Evolutionary conservation across 2,888 invertebrate genomes (phyloP).

Genomic region (Clunio marinus): DNA sequence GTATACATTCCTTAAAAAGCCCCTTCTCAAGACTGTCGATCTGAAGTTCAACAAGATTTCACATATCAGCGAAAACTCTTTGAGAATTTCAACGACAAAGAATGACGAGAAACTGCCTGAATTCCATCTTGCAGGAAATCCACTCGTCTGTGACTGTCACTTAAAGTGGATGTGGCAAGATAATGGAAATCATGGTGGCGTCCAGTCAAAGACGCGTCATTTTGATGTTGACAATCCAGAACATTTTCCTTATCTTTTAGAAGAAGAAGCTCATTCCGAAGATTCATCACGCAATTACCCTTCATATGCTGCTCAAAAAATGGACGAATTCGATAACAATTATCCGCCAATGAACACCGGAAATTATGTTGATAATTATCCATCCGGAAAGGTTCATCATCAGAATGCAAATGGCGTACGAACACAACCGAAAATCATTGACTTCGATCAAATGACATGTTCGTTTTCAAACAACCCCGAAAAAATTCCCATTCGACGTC

Average conservation of each 20-base stretch:
- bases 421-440: constrained; percentile 36
- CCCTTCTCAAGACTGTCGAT: constrained; percentile 34
- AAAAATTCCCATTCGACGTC: constrained; percentile 29
- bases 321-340: constrained; percentile 28
- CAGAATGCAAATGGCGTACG: constrained; percentile 12
- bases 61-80: constrained; percentile 33
- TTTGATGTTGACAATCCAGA: constrained; percentile 37
- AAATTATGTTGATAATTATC: constrained; percentile 19
- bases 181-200: neutral
- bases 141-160: constrained; percentile 38
- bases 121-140: constrained; percentile 35
- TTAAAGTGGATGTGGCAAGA: constrained; percentile 39
- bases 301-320: constrained; percentile 35
- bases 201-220: neutral
- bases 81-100: constrained; percentile 35
- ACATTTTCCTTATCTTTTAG: constrained; percentile 35
- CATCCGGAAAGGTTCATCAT: neutral
- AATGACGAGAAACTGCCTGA: constrained; percentile 37
- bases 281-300: constrained; percentile 30
- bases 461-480: constrained; percentile 5
- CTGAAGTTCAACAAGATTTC: constrained; percentile 27
- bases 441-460: constrained; percentile 38
- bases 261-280: constrained; percentile 16
- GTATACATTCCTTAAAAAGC: constrained; percentile 33
- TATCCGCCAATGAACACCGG: neutral